phyloP scores from a whole-genome alignment of 2,888 invertebrate genomes.

The Rugalucina vietnamica region DNA sequence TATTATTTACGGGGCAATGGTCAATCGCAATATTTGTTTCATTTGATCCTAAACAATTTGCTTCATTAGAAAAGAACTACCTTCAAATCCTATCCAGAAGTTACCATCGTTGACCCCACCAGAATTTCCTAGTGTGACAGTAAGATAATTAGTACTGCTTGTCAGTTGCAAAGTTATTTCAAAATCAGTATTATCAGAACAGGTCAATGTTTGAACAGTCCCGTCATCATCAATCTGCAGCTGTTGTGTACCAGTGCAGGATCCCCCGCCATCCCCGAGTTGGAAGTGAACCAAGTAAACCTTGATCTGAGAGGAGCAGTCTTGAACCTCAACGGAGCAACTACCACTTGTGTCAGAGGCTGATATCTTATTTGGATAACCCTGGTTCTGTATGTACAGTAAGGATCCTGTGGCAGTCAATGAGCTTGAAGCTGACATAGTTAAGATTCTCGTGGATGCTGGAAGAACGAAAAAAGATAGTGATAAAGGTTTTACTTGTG shows the following conservation, averaged over 20 bases:
- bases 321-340: neutral
- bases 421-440: neutral
- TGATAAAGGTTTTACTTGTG: too few relatives aligned
- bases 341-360: neutral
- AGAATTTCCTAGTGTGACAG: neutral
- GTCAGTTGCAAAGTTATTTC: neutral
- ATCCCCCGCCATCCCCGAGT: neutral
- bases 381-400: neutral
- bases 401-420: neutral
- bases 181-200: neutral
- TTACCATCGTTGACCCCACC: neutral
- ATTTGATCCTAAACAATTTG: too few relatives aligned
- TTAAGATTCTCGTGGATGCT: neutral
- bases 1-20: too few relatives aligned
- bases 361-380: neutral
- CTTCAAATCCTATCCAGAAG: conserved; percentile 5
- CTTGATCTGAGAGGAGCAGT: neutral
- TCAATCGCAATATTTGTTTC: too few relatives aligned
- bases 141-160: neutral
- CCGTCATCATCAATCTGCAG: neutral
- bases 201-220: neutral
- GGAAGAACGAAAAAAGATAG: too few relatives aligned
- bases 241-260: neutral
- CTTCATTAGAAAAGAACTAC: too few relatives aligned
- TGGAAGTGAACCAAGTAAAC: neutral